Conservation (phyloP, 2,888 invertebrate genomes). For the Tenthredo mesomela region DNA sequence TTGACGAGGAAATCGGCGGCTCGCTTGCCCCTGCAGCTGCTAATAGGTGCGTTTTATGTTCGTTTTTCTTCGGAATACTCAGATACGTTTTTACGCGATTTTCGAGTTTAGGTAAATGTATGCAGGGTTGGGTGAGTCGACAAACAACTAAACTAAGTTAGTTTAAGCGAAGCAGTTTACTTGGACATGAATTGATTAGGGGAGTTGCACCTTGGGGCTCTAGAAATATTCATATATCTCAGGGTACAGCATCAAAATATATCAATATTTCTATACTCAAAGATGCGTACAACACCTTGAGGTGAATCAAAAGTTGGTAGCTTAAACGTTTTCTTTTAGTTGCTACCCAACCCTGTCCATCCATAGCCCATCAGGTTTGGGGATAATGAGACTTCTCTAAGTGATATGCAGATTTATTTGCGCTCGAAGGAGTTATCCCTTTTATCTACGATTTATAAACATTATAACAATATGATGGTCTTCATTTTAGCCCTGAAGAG, state of each 20-base stretch:
- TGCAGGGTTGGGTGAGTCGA: slow-evolving; percentile 2
- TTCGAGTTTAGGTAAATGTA: not conserved
- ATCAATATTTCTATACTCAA: no score
- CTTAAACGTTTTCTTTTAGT: slow-evolving; percentile 8
- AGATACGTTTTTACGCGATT: not conserved
- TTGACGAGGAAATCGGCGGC: slow-evolving; percentile 12
- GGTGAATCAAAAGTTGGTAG: not conserved
- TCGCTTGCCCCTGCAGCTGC: slow-evolving; percentile 42
- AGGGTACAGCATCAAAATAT: no score
- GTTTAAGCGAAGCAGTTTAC: not conserved
- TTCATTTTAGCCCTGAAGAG: slow-evolving; percentile 74
- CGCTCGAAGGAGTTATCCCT: slow-evolving; percentile 45
- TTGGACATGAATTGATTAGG: not conserved
- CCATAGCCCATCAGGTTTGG: not conserved
- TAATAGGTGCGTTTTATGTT: slow-evolving; percentile 48
- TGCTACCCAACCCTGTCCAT: slow-evolving; percentile 19
- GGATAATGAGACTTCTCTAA: not conserved
- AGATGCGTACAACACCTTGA: no score
- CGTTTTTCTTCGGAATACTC: not conserved
- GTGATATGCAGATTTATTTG: not conserved
- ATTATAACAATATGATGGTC: not conserved
- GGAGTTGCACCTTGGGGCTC: no score
- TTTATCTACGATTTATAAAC: not conserved
- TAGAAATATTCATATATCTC: no score
- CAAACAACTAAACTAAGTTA: not conserved